Percentiles rank a stretch among this genome's conserved stretches.
These are phyloP conservation scores for Iphiclides podalirius DNA, from an alignment of 2,888 invertebrate genomes.

Conservation along the genomic window DNA sequence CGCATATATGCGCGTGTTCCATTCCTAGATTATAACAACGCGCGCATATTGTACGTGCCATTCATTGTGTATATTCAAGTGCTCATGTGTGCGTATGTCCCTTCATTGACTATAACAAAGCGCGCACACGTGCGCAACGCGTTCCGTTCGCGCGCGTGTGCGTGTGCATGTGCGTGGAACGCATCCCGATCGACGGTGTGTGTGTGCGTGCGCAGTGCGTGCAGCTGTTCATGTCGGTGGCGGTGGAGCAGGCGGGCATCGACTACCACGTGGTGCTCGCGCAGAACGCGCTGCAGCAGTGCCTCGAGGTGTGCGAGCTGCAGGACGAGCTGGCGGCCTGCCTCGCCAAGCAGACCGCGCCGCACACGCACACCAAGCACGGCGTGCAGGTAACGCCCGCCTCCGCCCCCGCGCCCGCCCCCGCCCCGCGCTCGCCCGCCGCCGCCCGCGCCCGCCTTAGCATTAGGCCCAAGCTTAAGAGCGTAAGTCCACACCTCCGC, in stretches of 20 bases:
- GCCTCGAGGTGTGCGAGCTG: conserved; percentile 92
- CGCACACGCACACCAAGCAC: conserved; percentile 89
- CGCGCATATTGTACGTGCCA: no score
- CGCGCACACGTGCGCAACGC: no score
- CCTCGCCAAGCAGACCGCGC: conserved; percentile 94
- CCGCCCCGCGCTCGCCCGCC: conserved; percentile 9
- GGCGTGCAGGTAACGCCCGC: conserved; percentile 86
- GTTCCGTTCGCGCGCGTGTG: no score
- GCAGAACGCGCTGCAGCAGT: conserved; percentile 96
- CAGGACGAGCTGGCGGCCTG: conserved; percentile 96
- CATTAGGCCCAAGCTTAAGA: conserved; percentile 60
- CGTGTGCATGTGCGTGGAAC: no score
- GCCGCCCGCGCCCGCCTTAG: conserved; percentile 1
- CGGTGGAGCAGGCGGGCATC: conserved; percentile 96
- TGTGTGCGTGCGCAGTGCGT: conserved; percentile 88
- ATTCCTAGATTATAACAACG: no score
- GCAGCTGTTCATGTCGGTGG: conserved; percentile 97
- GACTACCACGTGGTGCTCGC: conserved; percentile 98
- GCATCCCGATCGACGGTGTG: no score
- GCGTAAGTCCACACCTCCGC: conserved; percentile 53
- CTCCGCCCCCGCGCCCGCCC: conserved; percentile 41
- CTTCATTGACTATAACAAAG: no score
- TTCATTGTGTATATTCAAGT: no score
- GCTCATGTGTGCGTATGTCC: no score
- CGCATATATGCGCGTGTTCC: not conserved